These are phyloP conservation scores for Geotrypetes seraphini DNA, from an alignment of 2,797 vertebrate species.

Conservation along the genomic window DNA sequence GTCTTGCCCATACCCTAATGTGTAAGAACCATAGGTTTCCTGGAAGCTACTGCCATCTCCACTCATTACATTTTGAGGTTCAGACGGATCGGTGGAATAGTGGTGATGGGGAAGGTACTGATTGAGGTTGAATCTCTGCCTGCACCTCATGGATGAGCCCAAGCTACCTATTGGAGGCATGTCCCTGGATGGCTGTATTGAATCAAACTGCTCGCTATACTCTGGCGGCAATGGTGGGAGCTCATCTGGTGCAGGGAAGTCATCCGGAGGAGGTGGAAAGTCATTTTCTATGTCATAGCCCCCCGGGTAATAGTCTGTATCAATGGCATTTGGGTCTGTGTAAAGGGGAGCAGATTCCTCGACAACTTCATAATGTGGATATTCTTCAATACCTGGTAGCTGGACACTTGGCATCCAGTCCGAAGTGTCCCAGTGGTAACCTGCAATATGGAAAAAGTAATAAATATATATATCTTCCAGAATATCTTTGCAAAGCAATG, in stretches of 20 bases:
- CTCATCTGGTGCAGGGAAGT: slow-evolving; percentile 81
- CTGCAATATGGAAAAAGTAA: slow-evolving; percentile 39
- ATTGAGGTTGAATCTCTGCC: slow-evolving; percentile 81
- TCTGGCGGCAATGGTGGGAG: slow-evolving; percentile 77
- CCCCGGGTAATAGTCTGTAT: slow-evolving; percentile 95
- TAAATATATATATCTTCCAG: slow-evolving; percentile 5
- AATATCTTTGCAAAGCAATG: neutral
- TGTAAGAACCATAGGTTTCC: slow-evolving; percentile 54
- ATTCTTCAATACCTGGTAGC: slow-evolving; percentile 95
- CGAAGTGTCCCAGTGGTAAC: slow-evolving; percentile 98
- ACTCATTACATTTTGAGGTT: slow-evolving; percentile 54
- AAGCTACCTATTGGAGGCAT: slow-evolving; percentile 47
- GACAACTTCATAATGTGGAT: slow-evolving; percentile 88
- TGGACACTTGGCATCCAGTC: slow-evolving; percentile 98
- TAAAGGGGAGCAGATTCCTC: slow-evolving; percentile 79
- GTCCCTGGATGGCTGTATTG: slow-evolving; percentile 68
- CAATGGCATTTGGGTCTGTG: slow-evolving; percentile 81
- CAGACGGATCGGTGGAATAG: slow-evolving; percentile 68
- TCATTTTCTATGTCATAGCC: slow-evolving; percentile 96
- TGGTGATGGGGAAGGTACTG: slow-evolving; percentile 81
- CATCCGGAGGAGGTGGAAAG: slow-evolving; percentile 89
- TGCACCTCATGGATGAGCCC: slow-evolving; percentile 58
- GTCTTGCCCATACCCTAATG: slow-evolving; percentile 63
- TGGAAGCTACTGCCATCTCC: slow-evolving; percentile 50
- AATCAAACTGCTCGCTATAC: slow-evolving; percentile 76